These are phyloP conservation scores for Caenorhabditis panamensis DNA, from an alignment of 2,888 invertebrate species.

Conservation along the genomic window DNA sequence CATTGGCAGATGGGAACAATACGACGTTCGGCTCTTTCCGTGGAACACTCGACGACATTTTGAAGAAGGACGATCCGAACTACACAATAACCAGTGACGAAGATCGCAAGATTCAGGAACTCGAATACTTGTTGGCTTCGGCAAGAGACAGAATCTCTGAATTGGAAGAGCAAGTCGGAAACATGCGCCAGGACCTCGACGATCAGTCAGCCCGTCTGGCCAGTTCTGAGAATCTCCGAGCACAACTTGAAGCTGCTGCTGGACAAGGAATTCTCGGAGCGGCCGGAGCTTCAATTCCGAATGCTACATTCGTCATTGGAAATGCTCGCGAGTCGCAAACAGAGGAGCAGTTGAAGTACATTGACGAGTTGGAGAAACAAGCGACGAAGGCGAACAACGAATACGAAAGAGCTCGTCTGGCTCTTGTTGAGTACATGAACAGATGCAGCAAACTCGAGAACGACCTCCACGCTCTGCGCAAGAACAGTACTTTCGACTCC, in stretches of 20 bases:
- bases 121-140: slow-evolving; percentile 5
- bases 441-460: slow-evolving; percentile 49
- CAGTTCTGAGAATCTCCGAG: slow-evolving; percentile 31
- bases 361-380: slow-evolving; percentile 52
- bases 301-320: slow-evolving; percentile 49
- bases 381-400: slow-evolving; percentile 20
- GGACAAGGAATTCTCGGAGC: slow-evolving; percentile 28
- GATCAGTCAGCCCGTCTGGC: slow-evolving; percentile 48
- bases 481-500: slow-evolving; percentile 41
- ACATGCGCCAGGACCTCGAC: slow-evolving; percentile 22
- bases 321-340: slow-evolving; percentile 44
- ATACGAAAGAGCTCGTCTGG: slow-evolving; percentile 24
- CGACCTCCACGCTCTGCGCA: slow-evolving; percentile 34
- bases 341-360: slow-evolving; percentile 45
- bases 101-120: slow-evolving; percentile 35
- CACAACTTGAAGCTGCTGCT: slow-evolving; percentile 35
- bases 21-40: slow-evolving; percentile 29
- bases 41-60: slow-evolving; percentile 52
- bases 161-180: slow-evolving; percentile 18
- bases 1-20: slow-evolving; percentile 24
- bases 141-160: slow-evolving; percentile 21
- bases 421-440: slow-evolving; percentile 57
- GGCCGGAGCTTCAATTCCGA: background rate
- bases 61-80: slow-evolving; percentile 58
- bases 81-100: slow-evolving; percentile 46